phyloP scores from a whole-genome alignment of 1,140 invertebrate genomes.

The Trigoniulus corallinus region DNA sequence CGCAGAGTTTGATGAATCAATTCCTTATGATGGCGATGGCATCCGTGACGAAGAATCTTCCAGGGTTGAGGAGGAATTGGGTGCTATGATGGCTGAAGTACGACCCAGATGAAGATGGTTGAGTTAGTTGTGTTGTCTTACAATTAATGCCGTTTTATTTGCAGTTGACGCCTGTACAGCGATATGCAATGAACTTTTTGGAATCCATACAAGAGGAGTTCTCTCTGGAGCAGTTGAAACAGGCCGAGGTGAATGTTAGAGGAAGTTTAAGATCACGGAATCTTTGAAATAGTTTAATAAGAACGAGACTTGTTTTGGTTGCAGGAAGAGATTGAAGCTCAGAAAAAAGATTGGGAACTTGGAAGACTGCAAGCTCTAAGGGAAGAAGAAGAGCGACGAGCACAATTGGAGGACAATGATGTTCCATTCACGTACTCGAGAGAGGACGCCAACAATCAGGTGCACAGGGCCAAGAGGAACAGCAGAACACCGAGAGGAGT shows the following conservation, averaged over 20 bases:
- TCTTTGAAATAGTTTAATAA: background rate
- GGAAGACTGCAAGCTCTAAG: conserved; percentile 48
- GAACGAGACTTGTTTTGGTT: conserved; percentile 7
- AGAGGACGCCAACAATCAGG: conserved; percentile 60
- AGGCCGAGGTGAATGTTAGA: conserved; percentile 47
- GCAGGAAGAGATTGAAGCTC: conserved; percentile 59
- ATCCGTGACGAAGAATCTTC: conserved; percentile 40
- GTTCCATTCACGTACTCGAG: conserved; percentile 45
- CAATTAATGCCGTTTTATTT: no score
- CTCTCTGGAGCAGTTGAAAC: conserved; percentile 63
- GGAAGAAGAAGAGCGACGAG: conserved; percentile 45
- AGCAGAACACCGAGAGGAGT: no score
- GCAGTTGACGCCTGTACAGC: conserved; percentile 80
- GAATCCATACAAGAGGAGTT: conserved; percentile 73
- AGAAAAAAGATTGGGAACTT: conserved; percentile 87
- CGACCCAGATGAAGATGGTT: no score
- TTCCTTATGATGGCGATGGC: conserved; percentile 64
- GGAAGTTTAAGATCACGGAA: background rate
- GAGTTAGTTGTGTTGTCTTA: no score
- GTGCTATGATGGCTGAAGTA: conserved; percentile 66
- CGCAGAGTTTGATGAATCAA: conserved; percentile 91
- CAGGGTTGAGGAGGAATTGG: conserved; percentile 67
- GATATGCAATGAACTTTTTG: conserved; percentile 81
- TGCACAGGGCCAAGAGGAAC: conserved; percentile 39
- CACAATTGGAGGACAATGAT: conserved; percentile 40